These are phyloP conservation scores for Cottoperca gobio DNA, from an alignment of 2,797 vertebrate genomes.

Conservation along the genomic window DNA sequence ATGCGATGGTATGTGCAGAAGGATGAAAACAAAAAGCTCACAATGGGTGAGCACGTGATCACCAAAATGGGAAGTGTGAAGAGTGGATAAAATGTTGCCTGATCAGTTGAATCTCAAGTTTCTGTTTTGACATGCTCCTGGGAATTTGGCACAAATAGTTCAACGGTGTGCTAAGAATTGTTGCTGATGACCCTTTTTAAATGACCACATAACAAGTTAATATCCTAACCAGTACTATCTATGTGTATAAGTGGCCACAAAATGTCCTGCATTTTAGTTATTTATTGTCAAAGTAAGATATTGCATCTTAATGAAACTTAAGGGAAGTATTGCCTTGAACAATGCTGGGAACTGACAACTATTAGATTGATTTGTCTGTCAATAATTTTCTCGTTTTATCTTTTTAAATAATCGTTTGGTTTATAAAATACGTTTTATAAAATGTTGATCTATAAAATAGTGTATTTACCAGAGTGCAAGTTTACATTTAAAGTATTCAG, in stretches of 20 bases:
- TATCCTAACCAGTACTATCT: neutral
- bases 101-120: neutral
- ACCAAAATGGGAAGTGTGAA: neutral
- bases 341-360: neutral
- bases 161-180: neutral
- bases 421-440: neutral
- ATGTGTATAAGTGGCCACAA: neutral
- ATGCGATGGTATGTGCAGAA: conserved; percentile 13
- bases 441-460: neutral
- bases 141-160: conserved; percentile 10
- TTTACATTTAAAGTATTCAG: neutral
- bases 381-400: neutral
- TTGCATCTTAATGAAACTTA: neutral
- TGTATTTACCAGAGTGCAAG: neutral
- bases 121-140: conserved; percentile 24
- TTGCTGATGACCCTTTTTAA: neutral
- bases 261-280: neutral
- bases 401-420: neutral
- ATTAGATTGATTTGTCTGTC: neutral
- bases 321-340: neutral
- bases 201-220: neutral
- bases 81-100: neutral
- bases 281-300: neutral
- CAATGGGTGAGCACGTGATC: neutral
- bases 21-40: conserved; percentile 20